These are phyloP conservation scores for Phycodurus eques DNA, from an alignment of 2,113 vertebrate genomes.

Conservation along the genomic window DNA sequence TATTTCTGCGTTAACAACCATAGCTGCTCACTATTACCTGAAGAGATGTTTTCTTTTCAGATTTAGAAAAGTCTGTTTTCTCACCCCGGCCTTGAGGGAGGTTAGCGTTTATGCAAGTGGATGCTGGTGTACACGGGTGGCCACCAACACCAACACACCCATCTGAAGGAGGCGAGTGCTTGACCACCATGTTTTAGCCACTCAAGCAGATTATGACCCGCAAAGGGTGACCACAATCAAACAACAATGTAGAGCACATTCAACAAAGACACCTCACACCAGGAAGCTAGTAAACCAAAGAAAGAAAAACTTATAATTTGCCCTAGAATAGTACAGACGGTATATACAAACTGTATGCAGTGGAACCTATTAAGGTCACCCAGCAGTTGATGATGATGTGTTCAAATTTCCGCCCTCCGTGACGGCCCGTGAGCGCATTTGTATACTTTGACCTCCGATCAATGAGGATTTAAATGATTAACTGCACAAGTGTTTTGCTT, in stretches of 20 bases:
- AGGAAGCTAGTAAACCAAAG: slow-evolving; percentile 30
- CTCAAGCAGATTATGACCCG: slow-evolving; percentile 9
- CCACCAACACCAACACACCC: slow-evolving; percentile 54
- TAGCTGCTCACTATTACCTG: slow-evolving; percentile 60
- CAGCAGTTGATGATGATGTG: too few relatives aligned
- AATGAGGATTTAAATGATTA: neutral
- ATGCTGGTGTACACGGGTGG: slow-evolving; percentile 32
- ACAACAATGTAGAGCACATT: slow-evolving; percentile 8
- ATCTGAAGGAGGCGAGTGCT: slow-evolving; percentile 34
- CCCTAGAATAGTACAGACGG: slow-evolving; percentile 30
- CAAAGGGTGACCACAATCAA: slow-evolving; percentile 23
- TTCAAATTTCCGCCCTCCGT: neutral
- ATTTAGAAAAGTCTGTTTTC: slow-evolving; percentile 44
- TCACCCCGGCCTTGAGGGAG: slow-evolving; percentile 44
- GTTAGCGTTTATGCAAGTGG: slow-evolving; percentile 32
- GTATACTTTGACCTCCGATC: neutral
- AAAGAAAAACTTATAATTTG: slow-evolving; percentile 30
- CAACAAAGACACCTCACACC: slow-evolving; percentile 28
- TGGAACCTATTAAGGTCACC: neutral
- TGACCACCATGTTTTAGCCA: slow-evolving; percentile 30
- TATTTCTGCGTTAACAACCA: slow-evolving; percentile 21
- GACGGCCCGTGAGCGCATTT: neutral
- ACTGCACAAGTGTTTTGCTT: neutral
- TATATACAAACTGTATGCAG: neutral
- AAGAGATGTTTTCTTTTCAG: slow-evolving; percentile 38